Conservation (phyloP, 2,797 vertebrate genomes). For the Syngnathus rostellatus region DNA sequence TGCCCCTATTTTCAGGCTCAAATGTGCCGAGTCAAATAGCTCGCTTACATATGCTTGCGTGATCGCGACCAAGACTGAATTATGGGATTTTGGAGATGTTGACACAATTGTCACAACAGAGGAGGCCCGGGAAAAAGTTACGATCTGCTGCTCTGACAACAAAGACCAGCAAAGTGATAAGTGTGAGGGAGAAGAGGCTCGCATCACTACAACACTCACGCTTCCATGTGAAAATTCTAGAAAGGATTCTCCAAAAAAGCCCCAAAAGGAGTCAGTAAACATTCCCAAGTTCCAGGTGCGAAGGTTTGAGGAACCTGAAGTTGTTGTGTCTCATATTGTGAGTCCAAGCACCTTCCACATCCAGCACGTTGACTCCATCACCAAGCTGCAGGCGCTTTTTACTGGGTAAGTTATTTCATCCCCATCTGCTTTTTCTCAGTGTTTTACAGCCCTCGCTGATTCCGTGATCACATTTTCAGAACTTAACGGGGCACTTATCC, state of each 20-base stretch:
- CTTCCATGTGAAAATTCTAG: conserved; percentile 7
- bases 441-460: conserved; percentile 21
- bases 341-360: conserved; percentile 65
- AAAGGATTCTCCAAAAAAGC: neutral
- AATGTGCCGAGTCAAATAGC: conserved; percentile 33
- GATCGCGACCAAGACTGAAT: conserved; percentile 62
- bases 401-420: conserved; percentile 51
- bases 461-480: conserved; percentile 36
- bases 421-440: conserved; percentile 28
- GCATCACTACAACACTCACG: conserved; percentile 4
- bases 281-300: conserved; percentile 59
- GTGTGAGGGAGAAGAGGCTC: neutral
- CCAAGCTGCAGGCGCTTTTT: conserved; percentile 47
- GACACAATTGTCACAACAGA: conserved; percentile 45
- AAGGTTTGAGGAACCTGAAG: conserved; percentile 63
- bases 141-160: conserved; percentile 3
- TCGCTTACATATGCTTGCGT: conserved; percentile 52
- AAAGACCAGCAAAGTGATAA: conserved; percentile 4
- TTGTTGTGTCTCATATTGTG: conserved; percentile 61
- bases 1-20: conserved; percentile 51
- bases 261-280: neutral
- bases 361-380: conserved; percentile 43
- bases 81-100: conserved; percentile 68
- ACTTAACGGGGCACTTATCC: conserved; percentile 18
- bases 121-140: conserved; percentile 1